Base-by-base conservation (phyloP, 2,888 invertebrate species). In the Sericinus montela region DNA sequence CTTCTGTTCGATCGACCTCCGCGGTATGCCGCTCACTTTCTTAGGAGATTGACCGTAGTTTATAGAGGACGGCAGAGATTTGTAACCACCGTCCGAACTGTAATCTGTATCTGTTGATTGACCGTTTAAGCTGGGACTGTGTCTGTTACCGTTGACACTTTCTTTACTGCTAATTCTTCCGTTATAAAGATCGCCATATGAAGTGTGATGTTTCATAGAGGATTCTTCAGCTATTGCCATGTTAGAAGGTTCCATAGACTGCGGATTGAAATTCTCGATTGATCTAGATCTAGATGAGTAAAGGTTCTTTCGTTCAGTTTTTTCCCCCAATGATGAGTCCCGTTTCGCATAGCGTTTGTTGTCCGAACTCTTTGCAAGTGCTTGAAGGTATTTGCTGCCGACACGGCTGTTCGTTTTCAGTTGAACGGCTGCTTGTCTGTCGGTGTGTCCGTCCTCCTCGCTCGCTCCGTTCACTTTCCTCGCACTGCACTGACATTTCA, bases 61-160 rank as follows among this genome's bases (percentile, higher is more conserved):
- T 45, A 89, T 89, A 9, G 85, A 86, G 1, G 89, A 89, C 8
- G 89, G 89, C n/a, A 89, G 67, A 0, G 89, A 89, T 55, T 89
- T 89, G 70, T 89, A 89, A 1, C 89, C 89, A 1, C 89, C 87
- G 60, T 89, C 89, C 3, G 89, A 89, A 53, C 88, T 88, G 58
- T 89, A 89, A 59, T 89, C 89, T 0, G 88, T 89, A 57, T 89
- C 89, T 0, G 89, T 89, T 13, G 87, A 87, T 54, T 88, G 88
- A 0, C 84, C 86, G 47, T 72, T 85, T 10, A 81, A 58, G 47
- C 83, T 80, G 0, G 88, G 87, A 51, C 87, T 86, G 54, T 82
- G 84, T 53, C 80, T 64, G 56, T 80, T 79, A 1, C 81, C 81
- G 55, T 80, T 82, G 1, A 82, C 85, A 50, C 85, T 86, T 51